phyloP scores from a whole-genome alignment of 1,140 invertebrate species.

The Temnothorax nylanderi region DNA sequence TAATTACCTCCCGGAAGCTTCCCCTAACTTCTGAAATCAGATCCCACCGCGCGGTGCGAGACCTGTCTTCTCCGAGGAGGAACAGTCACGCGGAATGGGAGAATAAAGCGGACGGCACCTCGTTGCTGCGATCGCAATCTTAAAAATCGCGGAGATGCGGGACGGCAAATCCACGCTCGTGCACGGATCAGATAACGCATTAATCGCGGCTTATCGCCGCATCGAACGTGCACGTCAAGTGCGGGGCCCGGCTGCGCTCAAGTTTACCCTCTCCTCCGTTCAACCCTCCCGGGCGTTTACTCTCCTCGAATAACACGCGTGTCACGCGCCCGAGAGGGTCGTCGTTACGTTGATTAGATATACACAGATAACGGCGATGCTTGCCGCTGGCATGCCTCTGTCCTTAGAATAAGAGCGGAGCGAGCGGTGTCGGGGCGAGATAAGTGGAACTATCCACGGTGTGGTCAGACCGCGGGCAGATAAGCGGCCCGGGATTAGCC shows the following conservation, averaged over 20 bases:
- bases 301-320: slow-evolving; percentile 30
- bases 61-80: not conserved
- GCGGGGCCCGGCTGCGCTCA: slow-evolving; percentile 5
- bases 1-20: not conserved
- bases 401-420: slow-evolving; percentile 32
- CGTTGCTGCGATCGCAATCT: slow-evolving; percentile 40
- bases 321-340: slow-evolving; percentile 22
- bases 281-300: slow-evolving; percentile 33
- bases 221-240: slow-evolving; percentile 50
- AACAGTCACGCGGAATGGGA: not conserved
- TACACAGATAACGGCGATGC: slow-evolving; percentile 63
- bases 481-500: slow-evolving; percentile 44
- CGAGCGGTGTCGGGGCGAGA: slow-evolving; percentile 22
- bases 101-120: slow-evolving; percentile 1
- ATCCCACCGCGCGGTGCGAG: not conserved
- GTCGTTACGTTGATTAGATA: slow-evolving; percentile 67
- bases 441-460: slow-evolving; percentile 59
- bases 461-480: slow-evolving; percentile 49
- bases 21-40: not conserved
- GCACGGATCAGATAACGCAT: slow-evolving; percentile 66
- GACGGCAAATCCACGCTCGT: slow-evolving; percentile 14
- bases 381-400: slow-evolving; percentile 45
- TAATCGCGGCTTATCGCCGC: slow-evolving; percentile 69
- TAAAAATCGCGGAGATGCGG: slow-evolving; percentile 53
- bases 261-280: slow-evolving; percentile 47